These are phyloP conservation scores for Hipposideros armiger DNA, from an alignment of 2,113 vertebrate genomes.

Conservation along the genomic window DNA sequence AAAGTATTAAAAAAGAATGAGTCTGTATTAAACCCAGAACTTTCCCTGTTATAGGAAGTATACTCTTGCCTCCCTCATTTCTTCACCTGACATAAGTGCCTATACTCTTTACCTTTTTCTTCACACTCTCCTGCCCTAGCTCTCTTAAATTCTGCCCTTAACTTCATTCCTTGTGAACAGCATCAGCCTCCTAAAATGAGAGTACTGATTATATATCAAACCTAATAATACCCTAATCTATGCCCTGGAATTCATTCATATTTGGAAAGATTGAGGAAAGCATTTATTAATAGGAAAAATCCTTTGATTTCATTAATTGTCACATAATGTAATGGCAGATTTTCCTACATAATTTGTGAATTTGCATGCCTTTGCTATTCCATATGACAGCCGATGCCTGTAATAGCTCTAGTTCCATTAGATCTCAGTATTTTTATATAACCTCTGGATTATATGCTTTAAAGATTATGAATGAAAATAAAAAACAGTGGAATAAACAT, in stretches of 20 bases:
- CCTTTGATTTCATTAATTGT: not conserved
- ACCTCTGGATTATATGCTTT: not conserved
- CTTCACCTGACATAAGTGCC: not conserved
- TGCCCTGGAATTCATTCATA: not conserved
- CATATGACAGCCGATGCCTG: not conserved
- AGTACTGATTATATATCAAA: not conserved
- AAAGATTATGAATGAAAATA: constrained; percentile 1
- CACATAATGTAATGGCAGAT: not conserved
- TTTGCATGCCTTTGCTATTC: not conserved
- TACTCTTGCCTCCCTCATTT: not conserved
- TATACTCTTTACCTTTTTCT: not conserved
- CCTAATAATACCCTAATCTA: not conserved
- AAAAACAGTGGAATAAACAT: not conserved
- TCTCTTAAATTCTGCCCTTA: not conserved
- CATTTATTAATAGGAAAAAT: not conserved
- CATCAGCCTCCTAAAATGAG: not conserved
- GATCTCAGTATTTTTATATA: not conserved
- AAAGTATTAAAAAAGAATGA: not conserved
- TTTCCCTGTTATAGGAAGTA: not conserved
- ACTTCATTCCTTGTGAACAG: not conserved
- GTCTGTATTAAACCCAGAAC: not conserved
- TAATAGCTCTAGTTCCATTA: not conserved
- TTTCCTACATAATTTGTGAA: not conserved
- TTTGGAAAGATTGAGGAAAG: not conserved
- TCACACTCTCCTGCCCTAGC: not conserved